Conservation (phyloP, 2,113 vertebrate genomes). For the Hydrolagus affinis region DNA sequence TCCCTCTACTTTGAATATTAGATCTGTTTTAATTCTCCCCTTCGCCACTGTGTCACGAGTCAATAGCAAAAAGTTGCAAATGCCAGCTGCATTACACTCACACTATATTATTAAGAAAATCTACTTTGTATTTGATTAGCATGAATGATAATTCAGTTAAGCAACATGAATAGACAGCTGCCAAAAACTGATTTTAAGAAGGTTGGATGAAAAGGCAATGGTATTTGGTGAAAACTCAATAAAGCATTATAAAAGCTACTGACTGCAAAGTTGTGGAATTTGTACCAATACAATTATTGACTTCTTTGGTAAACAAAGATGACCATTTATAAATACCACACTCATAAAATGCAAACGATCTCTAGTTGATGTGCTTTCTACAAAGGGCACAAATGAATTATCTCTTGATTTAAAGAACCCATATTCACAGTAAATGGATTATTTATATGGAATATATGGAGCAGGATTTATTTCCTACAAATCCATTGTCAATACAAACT, state of each 20-base stretch:
- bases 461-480: not conserved
- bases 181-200: not conserved
- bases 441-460: not conserved
- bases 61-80: conserved; percentile 24
- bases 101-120: not conserved
- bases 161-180: not conserved
- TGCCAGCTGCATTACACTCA: not conserved
- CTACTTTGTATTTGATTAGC: conserved; percentile 1
- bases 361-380: not conserved
- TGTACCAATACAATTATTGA: not conserved
- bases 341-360: not conserved
- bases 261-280: not conserved
- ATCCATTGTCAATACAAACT: not conserved
- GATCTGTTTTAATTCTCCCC: not conserved
- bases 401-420: not conserved
- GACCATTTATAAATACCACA: not conserved
- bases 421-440: not conserved
- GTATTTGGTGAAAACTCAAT: conserved; percentile 13
- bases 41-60: not conserved
- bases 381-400: not conserved
- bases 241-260: not conserved
- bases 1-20: conserved; percentile 11
- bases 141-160: not conserved
- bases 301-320: conserved; percentile 8
- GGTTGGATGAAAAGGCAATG: not conserved